Conservation (phyloP, 2,113 vertebrate species). For the Desmodus rotundus region DNA sequence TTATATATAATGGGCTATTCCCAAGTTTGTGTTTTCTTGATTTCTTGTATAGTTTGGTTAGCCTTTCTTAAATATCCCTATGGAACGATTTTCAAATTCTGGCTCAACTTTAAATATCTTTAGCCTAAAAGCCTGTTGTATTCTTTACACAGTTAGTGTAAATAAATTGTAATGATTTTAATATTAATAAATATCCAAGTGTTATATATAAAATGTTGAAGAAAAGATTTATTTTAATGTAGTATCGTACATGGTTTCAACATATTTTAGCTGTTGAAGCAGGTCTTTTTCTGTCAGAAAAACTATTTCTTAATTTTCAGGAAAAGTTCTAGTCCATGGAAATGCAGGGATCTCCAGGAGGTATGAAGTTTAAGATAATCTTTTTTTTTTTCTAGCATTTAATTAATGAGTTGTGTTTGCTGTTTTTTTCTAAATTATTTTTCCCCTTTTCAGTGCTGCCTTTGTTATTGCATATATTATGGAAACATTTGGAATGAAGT, state of each 20-base stretch:
- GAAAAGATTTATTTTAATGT: neutral
- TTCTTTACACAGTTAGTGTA: neutral
- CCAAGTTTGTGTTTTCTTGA: neutral
- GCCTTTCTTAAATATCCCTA: neutral
- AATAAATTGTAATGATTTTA: neutral
- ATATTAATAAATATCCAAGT: constrained; percentile 32
- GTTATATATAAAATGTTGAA: constrained; percentile 10
- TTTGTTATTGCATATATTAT: constrained; percentile 99
- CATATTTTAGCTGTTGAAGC: constrained; percentile 17
- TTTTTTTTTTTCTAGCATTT: constrained; percentile 2
- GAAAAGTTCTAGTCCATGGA: constrained; percentile 98
- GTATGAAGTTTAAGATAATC: constrained; percentile 77
- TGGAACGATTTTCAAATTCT: neutral
- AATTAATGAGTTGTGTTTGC: neutral
- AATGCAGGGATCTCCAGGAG: constrained; percentile 99
- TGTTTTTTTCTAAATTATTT: neutral
- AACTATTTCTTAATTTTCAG: constrained; percentile 77
- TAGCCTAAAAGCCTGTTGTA: neutral
- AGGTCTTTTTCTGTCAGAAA: constrained; percentile 46
- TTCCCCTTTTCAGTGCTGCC: constrained; percentile 89
- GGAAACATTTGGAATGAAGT: constrained; percentile 99
- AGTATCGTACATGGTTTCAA: neutral
- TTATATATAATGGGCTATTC: neutral
- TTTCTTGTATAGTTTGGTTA: neutral
- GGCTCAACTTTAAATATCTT: constrained; percentile 8